A percentile compares a stretch with the other conserved stretches of the same genome.
phyloP scores from a whole-genome alignment of 2,888 invertebrate genomes.

The Drosophila trichaetosa region DNA sequence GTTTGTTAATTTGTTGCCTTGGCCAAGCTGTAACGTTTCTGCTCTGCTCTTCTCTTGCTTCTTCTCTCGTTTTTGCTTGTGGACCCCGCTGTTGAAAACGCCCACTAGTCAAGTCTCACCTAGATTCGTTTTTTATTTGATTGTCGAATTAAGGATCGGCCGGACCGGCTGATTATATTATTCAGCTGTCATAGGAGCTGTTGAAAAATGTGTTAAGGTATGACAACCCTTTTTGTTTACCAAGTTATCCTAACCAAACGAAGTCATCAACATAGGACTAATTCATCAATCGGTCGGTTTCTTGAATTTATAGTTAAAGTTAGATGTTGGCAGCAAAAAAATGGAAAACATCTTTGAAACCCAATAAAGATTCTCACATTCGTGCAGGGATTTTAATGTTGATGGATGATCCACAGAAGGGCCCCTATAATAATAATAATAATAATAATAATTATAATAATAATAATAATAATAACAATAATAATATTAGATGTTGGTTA shows the following conservation, averaged over 20 bases:
- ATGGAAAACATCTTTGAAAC: no score
- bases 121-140: conserved; percentile 34
- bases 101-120: conserved; percentile 55
- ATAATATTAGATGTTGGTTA: no score
- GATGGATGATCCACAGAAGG: background rate
- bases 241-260: background rate
- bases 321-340: no score
- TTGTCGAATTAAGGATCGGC: background rate
- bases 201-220: background rate
- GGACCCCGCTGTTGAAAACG: background rate
- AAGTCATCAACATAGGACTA: background rate
- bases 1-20: conserved; percentile 13
- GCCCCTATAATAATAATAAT: background rate
- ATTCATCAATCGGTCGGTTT: background rate
- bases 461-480: background rate
- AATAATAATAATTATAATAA: background rate
- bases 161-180: background rate
- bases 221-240: background rate
- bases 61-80: background rate
- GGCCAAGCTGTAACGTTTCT: conserved; percentile 14
- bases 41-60: background rate
- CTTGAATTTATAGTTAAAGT: background rate
- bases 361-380: background rate
- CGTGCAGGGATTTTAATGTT: background rate
- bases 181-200: background rate